These are phyloP conservation scores for Hypomesus transpacificus DNA, from an alignment of 2,113 vertebrate species.

Conservation along the genomic window DNA sequence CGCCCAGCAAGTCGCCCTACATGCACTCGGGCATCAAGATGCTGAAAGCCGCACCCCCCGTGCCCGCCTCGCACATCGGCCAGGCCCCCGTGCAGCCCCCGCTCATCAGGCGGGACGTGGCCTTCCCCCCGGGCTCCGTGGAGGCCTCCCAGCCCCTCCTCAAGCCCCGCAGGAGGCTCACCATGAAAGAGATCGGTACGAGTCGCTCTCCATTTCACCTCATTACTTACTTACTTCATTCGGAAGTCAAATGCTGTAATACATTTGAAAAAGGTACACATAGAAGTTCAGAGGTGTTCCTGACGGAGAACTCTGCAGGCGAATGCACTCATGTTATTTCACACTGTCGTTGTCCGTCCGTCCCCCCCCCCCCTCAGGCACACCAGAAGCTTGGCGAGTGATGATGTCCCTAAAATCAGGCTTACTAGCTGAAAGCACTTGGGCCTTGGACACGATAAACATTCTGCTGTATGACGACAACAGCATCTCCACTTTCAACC, in stretches of 20 bases:
- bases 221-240: not conserved
- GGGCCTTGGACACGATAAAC: constrained; percentile 99
- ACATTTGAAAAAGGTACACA: not conserved
- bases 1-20: constrained; percentile 94
- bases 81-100: constrained; percentile 87
- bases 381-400: constrained; percentile 97
- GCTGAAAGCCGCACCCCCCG: constrained; percentile 93
- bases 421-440: constrained; percentile 95
- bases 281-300: not conserved
- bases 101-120: constrained; percentile 88
- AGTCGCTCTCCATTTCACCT: not conserved
- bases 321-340: not conserved
- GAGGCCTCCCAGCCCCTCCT: constrained; percentile 91
- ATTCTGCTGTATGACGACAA: constrained; percentile 96
- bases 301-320: not conserved
- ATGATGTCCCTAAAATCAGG: constrained; percentile 99
- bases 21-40: constrained; percentile 94
- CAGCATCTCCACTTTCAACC: constrained; percentile 95
- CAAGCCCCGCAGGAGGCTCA: constrained; percentile 88
- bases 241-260: not conserved
- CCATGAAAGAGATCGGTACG: constrained; percentile 93
- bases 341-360: not conserved
- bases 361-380: constrained; percentile 72
- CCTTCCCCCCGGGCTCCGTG: constrained; percentile 92
- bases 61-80: constrained; percentile 91